Evolutionary conservation across 2,113 vertebrate species (phyloP).

Genomic region (Colius striatus): DNA sequence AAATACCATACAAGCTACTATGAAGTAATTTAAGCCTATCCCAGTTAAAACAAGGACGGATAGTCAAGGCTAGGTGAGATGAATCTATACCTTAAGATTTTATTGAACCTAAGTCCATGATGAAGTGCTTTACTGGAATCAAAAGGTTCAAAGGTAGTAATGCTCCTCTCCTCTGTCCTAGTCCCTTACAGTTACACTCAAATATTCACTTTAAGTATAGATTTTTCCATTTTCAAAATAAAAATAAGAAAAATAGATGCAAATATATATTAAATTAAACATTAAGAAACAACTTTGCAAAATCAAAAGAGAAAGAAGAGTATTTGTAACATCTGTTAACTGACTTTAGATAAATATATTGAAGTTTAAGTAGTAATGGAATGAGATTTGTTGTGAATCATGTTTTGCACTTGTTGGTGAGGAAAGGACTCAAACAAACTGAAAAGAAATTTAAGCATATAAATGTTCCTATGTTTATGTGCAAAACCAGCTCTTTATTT

Average conservation of each 20-base stretch:
- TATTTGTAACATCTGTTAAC: background rate
- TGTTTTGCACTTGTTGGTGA: background rate
- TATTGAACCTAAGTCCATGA: background rate
- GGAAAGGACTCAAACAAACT: background rate
- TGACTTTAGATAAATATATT: background rate
- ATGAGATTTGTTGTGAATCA: background rate
- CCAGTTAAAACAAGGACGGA: background rate
- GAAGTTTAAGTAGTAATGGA: background rate
- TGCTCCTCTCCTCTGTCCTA: background rate
- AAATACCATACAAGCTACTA: background rate
- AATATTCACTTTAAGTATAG: background rate
- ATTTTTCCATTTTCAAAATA: background rate
- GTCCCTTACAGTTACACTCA: background rate
- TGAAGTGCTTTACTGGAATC: background rate
- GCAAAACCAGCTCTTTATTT: background rate
- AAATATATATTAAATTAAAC: background rate
- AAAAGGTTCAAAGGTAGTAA: background rate
- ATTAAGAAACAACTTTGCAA: background rate
- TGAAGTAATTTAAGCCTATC: background rate
- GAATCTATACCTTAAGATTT: background rate
- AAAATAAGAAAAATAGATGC: background rate
- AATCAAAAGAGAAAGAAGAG: background rate
- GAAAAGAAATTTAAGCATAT: background rate
- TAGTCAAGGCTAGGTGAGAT: background rate
- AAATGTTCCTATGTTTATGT: background rate